Evolutionary conservation across 2,888 invertebrate genomes (phyloP).

Genomic region (Amphipoea lucens): DNA sequence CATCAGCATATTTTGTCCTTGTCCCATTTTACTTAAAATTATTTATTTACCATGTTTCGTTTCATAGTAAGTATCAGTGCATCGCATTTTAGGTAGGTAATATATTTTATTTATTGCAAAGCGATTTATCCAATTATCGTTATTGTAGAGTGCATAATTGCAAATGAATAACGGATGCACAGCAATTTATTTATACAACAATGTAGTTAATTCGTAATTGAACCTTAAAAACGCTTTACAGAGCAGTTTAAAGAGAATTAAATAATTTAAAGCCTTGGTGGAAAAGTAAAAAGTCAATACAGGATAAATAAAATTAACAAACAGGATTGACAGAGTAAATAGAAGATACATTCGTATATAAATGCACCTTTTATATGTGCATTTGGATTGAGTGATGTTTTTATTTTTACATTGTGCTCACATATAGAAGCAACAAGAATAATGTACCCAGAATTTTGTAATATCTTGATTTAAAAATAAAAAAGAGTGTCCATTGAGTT

Average conservation of each 20-base stretch:
- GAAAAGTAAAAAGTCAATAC: neutral
- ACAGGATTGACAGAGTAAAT: neutral
- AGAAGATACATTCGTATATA: neutral
- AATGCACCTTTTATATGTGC: neutral
- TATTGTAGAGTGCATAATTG: constrained; percentile 43
- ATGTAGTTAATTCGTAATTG: constrained; percentile 51
- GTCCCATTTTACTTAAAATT: too few relatives aligned
- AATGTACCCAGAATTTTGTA: too few relatives aligned
- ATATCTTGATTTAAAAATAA: too few relatives aligned
- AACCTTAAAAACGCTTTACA: constrained; percentile 45
- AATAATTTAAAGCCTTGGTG: constrained; percentile 38
- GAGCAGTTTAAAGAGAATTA: constrained; percentile 37
- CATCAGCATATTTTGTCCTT: too few relatives aligned
- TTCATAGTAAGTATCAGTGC: neutral
- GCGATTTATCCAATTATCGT: constrained; percentile 41
- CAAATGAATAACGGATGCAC: constrained; percentile 50
- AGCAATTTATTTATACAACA: constrained; percentile 54
- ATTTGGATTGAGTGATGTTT: too few relatives aligned
- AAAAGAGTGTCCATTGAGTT: too few relatives aligned
- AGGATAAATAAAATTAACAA: neutral
- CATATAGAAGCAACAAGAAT: too few relatives aligned
- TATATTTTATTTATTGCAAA: constrained; percentile 27
- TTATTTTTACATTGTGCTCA: too few relatives aligned
- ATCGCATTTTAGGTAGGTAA: constrained; percentile 7
- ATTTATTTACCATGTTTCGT: too few relatives aligned